phyloP scores from a whole-genome alignment of 2,113 vertebrate species.

The Echinops telfairi region DNA sequence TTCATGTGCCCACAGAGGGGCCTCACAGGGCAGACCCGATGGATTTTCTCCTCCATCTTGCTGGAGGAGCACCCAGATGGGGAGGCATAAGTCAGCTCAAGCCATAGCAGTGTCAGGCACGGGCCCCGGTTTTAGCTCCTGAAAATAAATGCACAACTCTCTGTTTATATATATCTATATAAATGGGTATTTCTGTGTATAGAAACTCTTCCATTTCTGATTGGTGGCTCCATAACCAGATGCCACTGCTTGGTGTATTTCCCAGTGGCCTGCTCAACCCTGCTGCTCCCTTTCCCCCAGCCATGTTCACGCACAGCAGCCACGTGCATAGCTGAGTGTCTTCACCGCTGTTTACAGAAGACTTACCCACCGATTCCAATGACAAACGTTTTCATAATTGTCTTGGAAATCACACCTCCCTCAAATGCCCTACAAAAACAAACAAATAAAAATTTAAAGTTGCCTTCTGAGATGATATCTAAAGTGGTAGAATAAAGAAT shows the following conservation, averaged over 20 bases:
- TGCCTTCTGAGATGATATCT: background rate
- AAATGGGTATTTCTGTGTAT: background rate
- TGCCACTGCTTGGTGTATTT: background rate
- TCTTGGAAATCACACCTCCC: constrained; percentile 71
- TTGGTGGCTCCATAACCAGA: background rate
- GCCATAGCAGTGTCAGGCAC: background rate
- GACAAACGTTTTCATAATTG: constrained; percentile 91
- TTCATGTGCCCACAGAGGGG: background rate
- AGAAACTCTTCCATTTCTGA: background rate
- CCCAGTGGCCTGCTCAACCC: background rate
- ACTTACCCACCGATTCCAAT: constrained; percentile 94
- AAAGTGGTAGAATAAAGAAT: background rate
- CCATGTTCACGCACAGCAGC: background rate
- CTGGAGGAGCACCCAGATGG: background rate
- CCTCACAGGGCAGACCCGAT: background rate
- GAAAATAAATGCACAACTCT: background rate
- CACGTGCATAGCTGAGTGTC: background rate
- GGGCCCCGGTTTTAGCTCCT: background rate
- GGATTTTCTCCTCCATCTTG: background rate
- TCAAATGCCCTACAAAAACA: constrained; percentile 75
- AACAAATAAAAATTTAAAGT: constrained; percentile 45
- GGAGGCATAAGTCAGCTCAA: background rate
- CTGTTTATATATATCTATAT: background rate
- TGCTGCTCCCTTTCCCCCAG: background rate
- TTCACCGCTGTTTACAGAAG: constrained; percentile 5